Evolutionary conservation across 2,113 vertebrate genomes (phyloP).

Genomic region (Turdus rufiventris): DNA sequence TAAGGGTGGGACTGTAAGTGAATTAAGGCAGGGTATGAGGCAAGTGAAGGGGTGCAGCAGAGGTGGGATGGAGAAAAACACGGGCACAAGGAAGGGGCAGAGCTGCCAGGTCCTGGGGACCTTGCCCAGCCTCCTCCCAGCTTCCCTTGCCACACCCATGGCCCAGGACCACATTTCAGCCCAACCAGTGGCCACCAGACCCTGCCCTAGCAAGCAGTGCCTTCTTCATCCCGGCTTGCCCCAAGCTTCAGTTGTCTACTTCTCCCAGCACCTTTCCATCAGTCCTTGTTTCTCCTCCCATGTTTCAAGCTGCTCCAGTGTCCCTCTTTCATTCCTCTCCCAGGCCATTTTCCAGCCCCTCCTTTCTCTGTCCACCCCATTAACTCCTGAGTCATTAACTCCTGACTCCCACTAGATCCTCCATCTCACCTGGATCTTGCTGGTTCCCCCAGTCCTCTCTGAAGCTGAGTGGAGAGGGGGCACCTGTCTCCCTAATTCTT

Average conservation of each 20-base stretch:
- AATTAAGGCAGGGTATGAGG: background rate
- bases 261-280: background rate
- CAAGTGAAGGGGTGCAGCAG: background rate
- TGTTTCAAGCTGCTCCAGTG: background rate
- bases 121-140: rapidly evolving
- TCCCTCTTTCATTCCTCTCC: background rate
- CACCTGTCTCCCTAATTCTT: background rate
- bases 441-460: background rate
- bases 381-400: background rate
- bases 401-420: background rate
- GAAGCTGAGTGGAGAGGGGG: background rate
- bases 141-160: background rate
- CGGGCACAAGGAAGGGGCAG: background rate
- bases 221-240: background rate
- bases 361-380: background rate
- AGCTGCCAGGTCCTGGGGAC: background rate
- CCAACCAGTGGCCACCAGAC: background rate
- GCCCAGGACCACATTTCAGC: background rate
- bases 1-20: background rate
- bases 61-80: background rate
- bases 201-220: background rate
- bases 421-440: background rate
- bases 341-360: background rate
- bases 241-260: background rate
- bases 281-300: background rate